phyloP scores from a whole-genome alignment of 2,797 vertebrate species.

The Sebastiscus albofasciatus region DNA sequence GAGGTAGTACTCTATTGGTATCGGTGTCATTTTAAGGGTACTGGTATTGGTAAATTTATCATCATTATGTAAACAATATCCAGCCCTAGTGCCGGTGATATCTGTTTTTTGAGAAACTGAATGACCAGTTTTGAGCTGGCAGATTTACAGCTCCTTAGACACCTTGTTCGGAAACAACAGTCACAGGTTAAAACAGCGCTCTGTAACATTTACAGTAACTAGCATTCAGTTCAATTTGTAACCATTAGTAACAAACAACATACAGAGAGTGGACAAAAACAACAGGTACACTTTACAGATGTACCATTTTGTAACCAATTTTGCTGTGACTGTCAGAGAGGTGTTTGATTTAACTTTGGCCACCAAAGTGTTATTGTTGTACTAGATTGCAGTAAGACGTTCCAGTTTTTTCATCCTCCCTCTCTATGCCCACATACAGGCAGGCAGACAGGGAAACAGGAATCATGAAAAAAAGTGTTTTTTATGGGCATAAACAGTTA shows the following conservation, averaged over 20 bases:
- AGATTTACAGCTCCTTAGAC: neutral
- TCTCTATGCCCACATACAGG: neutral
- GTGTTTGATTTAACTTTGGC: neutral
- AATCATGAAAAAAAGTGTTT: neutral
- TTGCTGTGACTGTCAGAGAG: neutral
- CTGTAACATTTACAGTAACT: neutral
- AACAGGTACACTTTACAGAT: neutral
- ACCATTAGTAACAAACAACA: neutral
- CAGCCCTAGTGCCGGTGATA: neutral
- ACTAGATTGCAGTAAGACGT: neutral
- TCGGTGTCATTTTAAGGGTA: too few species aligned
- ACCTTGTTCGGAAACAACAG: neutral
- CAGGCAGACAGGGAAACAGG: neutral
- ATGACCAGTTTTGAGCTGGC: neutral
- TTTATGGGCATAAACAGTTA: neutral
- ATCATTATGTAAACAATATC: too few species aligned
- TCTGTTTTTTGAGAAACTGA: neutral
- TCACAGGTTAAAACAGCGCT: conserved; percentile 2
- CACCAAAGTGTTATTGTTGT: neutral
- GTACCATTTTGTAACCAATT: neutral
- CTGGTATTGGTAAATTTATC: too few species aligned
- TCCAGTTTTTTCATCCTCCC: neutral
- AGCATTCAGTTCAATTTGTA: conserved; percentile 10
- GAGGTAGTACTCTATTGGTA: too few species aligned
- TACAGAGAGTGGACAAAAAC: conserved; percentile 4